Evolutionary conservation across 1,140 invertebrate species (phyloP), one percentile per base, ranked within the genome.

Genomic region (Limonius californicus): DNA sequence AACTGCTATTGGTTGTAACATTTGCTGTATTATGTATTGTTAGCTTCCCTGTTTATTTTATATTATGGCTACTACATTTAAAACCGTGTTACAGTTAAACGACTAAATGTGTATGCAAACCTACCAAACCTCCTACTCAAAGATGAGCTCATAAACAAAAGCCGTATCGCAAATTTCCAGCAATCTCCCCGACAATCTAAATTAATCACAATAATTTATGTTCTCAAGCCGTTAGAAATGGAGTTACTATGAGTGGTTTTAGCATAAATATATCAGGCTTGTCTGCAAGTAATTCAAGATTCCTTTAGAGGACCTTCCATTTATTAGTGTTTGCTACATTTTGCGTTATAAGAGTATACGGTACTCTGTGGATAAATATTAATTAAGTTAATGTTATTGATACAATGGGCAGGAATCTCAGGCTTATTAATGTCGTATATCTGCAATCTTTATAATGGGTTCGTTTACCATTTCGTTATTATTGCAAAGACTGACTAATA

Each of bases 131-230:
- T 59, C 57, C 57, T 39, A 59, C 57, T 59, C 57, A 50, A 27
- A 47, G 39, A 59, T 59, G 57, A 59, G 39, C 23, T 59, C 57
- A 59, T 59, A 59, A 59, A 59, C 57, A 59, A 45, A 59, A 27
- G 9, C 23, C 9, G 57, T 42, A 43, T 59, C 57, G 42, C 57
- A 59, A 59, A 59, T 59, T 59, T 59, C 45, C 39, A 23, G 16
- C 57, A 59, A 59, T 59, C 57, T 59, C 42, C 12, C 21, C 39
- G 42, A 59, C 19, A 30, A 59, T 59, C 57, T 59, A 59, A 59
- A 59, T 59, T 59, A 59, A 59, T 59, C 57, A 59, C 57, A 59
- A 59, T 59, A 59, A 45, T 59, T 59, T 59, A 59, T 59, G 30
- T 19, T 14, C 57, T 32, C 16, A 21, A 59, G 57, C 54, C 54